Conservation (phyloP, 1,140 invertebrate species). For the Aphidius ervi region DNA sequence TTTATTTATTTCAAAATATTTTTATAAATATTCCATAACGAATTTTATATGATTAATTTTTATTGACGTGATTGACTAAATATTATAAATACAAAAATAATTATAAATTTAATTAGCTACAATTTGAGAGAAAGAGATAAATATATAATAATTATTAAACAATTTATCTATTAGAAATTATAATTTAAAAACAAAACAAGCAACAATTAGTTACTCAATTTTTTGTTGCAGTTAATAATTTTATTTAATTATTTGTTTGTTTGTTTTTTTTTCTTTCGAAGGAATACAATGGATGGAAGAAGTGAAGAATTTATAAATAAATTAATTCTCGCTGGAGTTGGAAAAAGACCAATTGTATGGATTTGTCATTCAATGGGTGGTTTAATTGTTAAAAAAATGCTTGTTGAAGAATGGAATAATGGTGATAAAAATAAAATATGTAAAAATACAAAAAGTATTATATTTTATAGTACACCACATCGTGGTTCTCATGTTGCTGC, state of each 20-base stretch:
- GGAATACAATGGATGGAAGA: slow-evolving; percentile 57
- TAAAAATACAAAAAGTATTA: slow-evolving; percentile 65
- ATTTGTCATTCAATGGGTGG: slow-evolving; percentile 84
- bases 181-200: no score
- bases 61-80: not conserved
- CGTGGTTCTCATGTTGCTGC: slow-evolving; percentile 67
- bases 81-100: not conserved
- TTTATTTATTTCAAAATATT: slow-evolving; percentile 13
- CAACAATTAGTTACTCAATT: no score
- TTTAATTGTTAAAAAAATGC: slow-evolving; percentile 73
- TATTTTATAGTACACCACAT: slow-evolving; percentile 81
- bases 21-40: no score
- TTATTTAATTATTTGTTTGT: not conserved
- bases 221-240: no score
- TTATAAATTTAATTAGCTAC: not conserved
- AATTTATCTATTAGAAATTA: no score
- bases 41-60: not conserved
- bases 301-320: slow-evolving; percentile 62
- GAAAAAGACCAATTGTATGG: slow-evolving; percentile 71
- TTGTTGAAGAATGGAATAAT: slow-evolving; percentile 58
- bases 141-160: no score
- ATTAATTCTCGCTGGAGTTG: slow-evolving; percentile 65
- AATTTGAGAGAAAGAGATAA: no score
- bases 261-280: slow-evolving; percentile 5
- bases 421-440: slow-evolving; percentile 54